These are phyloP conservation scores for Rhinoraja longicauda DNA, from an alignment of 2,797 vertebrate species.

Conservation along the genomic window DNA sequence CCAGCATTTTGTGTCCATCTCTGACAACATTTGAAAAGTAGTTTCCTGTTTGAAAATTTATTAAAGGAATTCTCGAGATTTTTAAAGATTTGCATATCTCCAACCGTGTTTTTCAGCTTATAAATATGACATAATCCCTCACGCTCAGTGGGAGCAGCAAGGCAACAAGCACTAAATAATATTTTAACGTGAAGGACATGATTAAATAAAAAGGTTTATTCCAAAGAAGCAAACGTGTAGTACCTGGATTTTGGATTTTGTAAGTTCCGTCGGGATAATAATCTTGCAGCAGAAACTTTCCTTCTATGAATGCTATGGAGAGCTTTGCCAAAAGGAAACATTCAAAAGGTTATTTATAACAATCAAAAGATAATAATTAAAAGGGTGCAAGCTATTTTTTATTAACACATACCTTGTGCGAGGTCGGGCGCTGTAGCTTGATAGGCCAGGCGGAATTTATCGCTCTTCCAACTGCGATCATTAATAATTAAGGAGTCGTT, in stretches of 20 bases:
- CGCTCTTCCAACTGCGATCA: slow-evolving; percentile 96
- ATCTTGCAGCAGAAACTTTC: slow-evolving; percentile 77
- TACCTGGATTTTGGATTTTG: slow-evolving; percentile 90
- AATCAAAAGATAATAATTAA: not conserved
- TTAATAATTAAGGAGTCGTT: slow-evolving; percentile 94
- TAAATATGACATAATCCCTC: not conserved
- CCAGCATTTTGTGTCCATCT: no score
- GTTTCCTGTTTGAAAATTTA: not conserved
- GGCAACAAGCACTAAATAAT: not conserved
- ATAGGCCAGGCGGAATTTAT: slow-evolving; percentile 88
- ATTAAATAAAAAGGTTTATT: no score
- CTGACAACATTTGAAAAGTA: not conserved
- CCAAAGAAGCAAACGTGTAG: slow-evolving; percentile 40
- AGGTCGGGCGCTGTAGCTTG: slow-evolving; percentile 80
- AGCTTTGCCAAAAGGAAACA: slow-evolving; percentile 55
- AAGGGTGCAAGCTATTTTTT: not conserved
- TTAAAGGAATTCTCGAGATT: not conserved
- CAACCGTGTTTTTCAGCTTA: not conserved
- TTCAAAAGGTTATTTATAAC: not conserved
- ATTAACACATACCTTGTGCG: slow-evolving; percentile 69
- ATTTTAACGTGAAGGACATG: not conserved
- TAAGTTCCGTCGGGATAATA: slow-evolving; percentile 81
- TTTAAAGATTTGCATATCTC: not conserved
- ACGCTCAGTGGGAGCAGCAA: not conserved
- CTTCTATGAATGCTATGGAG: slow-evolving; percentile 86